phyloP scores from a whole-genome alignment of 2,113 vertebrate genomes.

The Peromyscus maniculatus region DNA sequence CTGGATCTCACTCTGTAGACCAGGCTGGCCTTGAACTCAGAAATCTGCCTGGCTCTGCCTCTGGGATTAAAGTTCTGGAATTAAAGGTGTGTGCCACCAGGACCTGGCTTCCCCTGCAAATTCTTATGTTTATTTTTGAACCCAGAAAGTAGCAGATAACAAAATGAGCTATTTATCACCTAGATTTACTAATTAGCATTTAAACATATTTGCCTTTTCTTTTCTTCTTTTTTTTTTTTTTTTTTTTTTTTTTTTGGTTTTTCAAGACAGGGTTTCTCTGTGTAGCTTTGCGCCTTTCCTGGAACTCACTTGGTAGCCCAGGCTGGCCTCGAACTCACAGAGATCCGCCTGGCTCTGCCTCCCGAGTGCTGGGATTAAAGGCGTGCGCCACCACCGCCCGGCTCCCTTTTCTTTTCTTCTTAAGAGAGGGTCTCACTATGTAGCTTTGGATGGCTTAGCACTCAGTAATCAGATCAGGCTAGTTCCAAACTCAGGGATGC shows the following conservation, averaged over 20 bases:
- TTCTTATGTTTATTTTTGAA: neutral
- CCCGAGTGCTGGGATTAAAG: too few species aligned
- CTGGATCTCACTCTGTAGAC: too few species aligned
- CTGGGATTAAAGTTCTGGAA: neutral
- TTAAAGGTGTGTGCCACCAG: neutral
- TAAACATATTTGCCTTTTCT: neutral
- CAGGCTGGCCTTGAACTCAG: too few species aligned
- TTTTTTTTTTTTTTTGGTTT: too few species aligned
- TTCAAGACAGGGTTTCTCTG: too few species aligned
- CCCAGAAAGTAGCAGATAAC: neutral
- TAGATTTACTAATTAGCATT: neutral
- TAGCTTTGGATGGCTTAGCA: neutral
- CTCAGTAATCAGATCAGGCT: neutral
- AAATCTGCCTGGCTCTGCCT: neutral
- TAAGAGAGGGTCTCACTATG: neutral
- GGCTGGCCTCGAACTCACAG: too few species aligned
- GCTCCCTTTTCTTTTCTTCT: neutral
- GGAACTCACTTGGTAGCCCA: too few species aligned
- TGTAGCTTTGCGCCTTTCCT: too few species aligned
- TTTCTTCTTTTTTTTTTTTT: too few species aligned
- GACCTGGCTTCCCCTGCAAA: neutral
- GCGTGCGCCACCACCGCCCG: too few species aligned
- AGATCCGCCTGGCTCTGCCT: too few species aligned
- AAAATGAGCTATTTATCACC: neutral
- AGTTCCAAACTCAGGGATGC: neutral